phyloP scores from a whole-genome alignment of 2,113 vertebrate species.

The Chionodraco myersi region DNA sequence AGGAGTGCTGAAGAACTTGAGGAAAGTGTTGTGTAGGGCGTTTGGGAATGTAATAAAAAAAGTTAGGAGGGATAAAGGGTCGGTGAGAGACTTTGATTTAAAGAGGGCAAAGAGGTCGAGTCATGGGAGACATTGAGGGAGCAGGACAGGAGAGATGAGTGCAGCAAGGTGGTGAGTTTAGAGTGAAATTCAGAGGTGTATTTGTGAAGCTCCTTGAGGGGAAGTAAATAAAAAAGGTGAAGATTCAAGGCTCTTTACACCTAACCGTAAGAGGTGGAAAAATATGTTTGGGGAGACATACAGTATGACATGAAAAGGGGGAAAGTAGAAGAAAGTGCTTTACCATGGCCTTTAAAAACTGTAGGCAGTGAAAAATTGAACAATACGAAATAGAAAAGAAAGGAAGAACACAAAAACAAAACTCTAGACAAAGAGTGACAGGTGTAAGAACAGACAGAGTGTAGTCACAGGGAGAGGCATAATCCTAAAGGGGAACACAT shows the following conservation, averaged over 20 bases:
- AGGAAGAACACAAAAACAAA: conserved; percentile 16
- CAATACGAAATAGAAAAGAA: neutral
- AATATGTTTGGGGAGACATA: conserved; percentile 12
- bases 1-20: conserved; percentile 84
- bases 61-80: conserved; percentile 34
- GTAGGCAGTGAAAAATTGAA: neutral
- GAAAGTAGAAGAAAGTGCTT: conserved; percentile 18
- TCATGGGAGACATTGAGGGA: conserved; percentile 8
- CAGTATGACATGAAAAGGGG: neutral
- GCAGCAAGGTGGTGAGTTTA: conserved; percentile 31
- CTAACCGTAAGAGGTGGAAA: conserved; percentile 13
- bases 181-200: conserved; percentile 33
- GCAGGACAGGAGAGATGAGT: conserved; percentile 25
- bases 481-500: conserved; percentile 43
- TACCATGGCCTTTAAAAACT: conserved; percentile 40
- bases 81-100: conserved; percentile 15
- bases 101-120: conserved; percentile 32
- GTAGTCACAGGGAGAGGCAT: conserved; percentile 9
- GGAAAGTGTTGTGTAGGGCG: conserved; percentile 89
- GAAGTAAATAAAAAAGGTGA: conserved; percentile 7
- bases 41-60: conserved; percentile 4
- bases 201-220: conserved; percentile 39
- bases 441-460: neutral
- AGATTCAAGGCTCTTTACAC: conserved; percentile 29
- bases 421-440: conserved; percentile 5